phyloP scores from a whole-genome alignment of 2,888 invertebrate species.

The Epinotia demarniana region DNA sequence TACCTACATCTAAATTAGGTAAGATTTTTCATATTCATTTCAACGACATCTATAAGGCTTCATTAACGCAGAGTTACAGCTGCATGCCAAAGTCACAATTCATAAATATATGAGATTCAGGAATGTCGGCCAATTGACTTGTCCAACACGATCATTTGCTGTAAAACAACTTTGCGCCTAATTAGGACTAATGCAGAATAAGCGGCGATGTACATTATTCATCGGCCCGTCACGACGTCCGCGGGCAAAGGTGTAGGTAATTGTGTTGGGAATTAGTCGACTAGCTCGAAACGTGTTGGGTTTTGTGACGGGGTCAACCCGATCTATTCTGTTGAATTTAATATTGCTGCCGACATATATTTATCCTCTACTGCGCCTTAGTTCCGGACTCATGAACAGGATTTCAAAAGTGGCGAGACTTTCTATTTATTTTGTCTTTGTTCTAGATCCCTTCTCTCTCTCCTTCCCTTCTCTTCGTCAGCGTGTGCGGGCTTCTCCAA shows the following conservation, averaged over 20 bases:
- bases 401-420: too few species aligned
- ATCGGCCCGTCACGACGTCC: slow-evolving; percentile 5
- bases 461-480: too few species aligned
- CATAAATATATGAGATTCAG: background rate
- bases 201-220: slow-evolving; percentile 34
- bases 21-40: background rate
- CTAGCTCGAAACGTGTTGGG: too few species aligned
- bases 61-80: background rate
- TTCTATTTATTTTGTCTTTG: too few species aligned
- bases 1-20: background rate
- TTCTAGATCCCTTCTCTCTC: too few species aligned
- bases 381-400: too few species aligned
- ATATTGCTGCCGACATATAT: too few species aligned
- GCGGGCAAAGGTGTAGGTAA: background rate
- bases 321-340: too few species aligned
- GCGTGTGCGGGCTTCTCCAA: too few species aligned
- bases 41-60: too few species aligned
- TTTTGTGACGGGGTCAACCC: too few species aligned
- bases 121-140: slow-evolving; percentile 24
- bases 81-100: background rate
- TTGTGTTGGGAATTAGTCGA: slow-evolving; percentile 9
- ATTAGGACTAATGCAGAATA: slow-evolving; percentile 31
- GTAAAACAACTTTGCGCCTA: slow-evolving; percentile 24
- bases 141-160: background rate
- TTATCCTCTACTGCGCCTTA: too few species aligned